These are phyloP conservation scores for Leucosticte australis DNA, from an alignment of 2,113 vertebrate species.

Conservation along the genomic window DNA sequence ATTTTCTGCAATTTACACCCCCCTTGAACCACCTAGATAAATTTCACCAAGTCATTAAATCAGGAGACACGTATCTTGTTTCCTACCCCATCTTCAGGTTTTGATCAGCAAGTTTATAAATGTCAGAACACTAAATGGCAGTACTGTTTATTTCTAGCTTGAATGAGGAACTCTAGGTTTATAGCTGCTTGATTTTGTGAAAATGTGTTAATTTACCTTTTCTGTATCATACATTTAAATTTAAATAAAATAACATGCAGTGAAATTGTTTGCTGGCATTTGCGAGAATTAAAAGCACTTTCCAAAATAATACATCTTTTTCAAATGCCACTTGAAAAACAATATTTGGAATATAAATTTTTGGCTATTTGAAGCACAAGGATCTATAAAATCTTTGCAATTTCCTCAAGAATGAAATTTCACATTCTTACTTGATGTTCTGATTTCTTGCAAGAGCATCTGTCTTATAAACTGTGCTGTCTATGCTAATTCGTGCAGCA, in stretches of 20 bases:
- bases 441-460: neutral
- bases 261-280: neutral
- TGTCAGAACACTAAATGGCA: neutral
- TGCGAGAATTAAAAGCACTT: neutral
- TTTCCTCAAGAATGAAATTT: neutral
- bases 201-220: neutral
- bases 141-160: neutral
- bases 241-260: neutral
- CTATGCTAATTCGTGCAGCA: neutral
- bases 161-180: neutral
- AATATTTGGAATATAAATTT: neutral
- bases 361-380: neutral
- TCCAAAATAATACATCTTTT: neutral
- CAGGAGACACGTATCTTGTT: neutral
- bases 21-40: neutral
- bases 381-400: neutral
- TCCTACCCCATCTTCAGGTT: neutral
- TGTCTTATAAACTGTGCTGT: neutral
- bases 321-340: neutral
- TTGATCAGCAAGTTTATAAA: neutral
- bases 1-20: neutral
- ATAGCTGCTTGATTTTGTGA: neutral
- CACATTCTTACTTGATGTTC: neutral
- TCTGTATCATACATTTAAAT: neutral
- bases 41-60: neutral